A percentile compares a stretch with the other conserved stretches of the same genome.
Conservation (phyloP, 2,888 invertebrate genomes). For the Perithous albicinctus region DNA sequence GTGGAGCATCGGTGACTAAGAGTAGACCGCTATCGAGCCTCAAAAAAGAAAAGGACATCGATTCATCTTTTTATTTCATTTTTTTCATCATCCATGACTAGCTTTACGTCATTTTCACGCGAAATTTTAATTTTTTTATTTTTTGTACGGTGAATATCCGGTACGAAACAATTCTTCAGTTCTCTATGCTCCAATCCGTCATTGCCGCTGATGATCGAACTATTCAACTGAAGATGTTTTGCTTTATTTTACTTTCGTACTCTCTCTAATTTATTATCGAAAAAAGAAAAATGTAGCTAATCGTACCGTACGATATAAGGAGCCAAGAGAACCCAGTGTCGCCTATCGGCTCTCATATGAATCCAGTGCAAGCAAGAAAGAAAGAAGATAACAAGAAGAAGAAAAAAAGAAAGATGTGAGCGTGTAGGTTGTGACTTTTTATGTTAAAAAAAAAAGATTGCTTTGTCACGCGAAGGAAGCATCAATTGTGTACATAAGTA, state of each 20-base stretch:
- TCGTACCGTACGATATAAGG: conserved; percentile 72
- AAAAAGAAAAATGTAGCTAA: conserved; percentile 63
- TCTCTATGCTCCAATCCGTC: conserved; percentile 41
- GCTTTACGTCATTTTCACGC: conserved; percentile 3
- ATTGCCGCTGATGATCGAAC: conserved; percentile 28
- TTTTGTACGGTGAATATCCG: conserved; percentile 12
- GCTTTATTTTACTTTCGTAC: conserved; percentile 23
- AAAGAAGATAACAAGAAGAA: conserved; percentile 31
- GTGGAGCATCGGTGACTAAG: conserved; percentile 19
- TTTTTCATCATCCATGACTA: conserved; percentile 18
- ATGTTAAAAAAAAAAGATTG: conserved; percentile 73
- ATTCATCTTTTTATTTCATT: conserved; percentile 15
- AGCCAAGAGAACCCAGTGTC: conserved; percentile 36
- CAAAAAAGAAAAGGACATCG: conserved; percentile 25
- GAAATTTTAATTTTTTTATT: conserved; percentile 5
- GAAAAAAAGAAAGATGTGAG: conserved; percentile 69
- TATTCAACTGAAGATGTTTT: conserved; percentile 35
- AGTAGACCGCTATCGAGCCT: conserved; percentile 36
- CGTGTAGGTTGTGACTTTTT: conserved; percentile 82
- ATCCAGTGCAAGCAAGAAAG: conserved; percentile 66
- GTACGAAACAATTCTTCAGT: conserved; percentile 42
- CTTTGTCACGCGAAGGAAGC: conserved; percentile 75
- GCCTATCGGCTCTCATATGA: conserved; percentile 52
- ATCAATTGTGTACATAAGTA: conserved; percentile 76
- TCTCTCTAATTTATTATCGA: conserved; percentile 74